Evolutionary conservation across 2,113 vertebrate species (phyloP).

Genomic region (Pituophis catenifer): DNA sequence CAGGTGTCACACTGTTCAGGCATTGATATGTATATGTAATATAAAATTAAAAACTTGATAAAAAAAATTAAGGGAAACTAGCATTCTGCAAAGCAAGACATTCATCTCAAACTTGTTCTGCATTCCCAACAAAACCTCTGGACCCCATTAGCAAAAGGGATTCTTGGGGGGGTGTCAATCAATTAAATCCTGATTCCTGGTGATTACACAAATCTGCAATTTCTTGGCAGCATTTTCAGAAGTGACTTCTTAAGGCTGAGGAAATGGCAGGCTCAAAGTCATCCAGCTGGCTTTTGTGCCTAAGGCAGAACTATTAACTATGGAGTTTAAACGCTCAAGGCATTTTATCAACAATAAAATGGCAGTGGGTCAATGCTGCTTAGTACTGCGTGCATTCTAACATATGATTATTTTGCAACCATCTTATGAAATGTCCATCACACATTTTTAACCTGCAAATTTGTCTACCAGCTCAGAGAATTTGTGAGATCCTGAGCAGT

Average conservation of each 20-base stretch:
- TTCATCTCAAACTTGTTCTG: background rate
- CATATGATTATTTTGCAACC: background rate
- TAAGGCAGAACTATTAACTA: background rate
- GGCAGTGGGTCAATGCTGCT: background rate
- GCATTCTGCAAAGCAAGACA: background rate
- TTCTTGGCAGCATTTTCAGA: background rate
- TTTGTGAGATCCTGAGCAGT: background rate
- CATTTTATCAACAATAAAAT: background rate
- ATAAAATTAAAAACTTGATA: too few species aligned
- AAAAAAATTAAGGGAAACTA: background rate
- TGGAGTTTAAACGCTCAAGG: background rate
- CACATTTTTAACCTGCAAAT: background rate
- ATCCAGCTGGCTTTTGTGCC: background rate
- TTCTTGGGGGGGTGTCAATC: background rate
- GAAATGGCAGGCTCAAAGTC: background rate
- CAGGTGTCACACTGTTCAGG: too few species aligned
- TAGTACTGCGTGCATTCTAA: background rate
- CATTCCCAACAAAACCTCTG: background rate
- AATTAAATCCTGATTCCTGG: background rate
- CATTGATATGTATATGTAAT: too few species aligned
- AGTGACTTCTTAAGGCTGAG: background rate
- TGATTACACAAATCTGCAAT: background rate
- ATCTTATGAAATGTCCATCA: background rate
- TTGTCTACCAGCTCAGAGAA: background rate
- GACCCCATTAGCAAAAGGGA: background rate